A percentile compares a stretch with the other conserved stretches of the same genome.
These are phyloP conservation scores for Hypolimnas misippus DNA, from an alignment of 2,888 invertebrate species.

Conservation along the genomic window DNA sequence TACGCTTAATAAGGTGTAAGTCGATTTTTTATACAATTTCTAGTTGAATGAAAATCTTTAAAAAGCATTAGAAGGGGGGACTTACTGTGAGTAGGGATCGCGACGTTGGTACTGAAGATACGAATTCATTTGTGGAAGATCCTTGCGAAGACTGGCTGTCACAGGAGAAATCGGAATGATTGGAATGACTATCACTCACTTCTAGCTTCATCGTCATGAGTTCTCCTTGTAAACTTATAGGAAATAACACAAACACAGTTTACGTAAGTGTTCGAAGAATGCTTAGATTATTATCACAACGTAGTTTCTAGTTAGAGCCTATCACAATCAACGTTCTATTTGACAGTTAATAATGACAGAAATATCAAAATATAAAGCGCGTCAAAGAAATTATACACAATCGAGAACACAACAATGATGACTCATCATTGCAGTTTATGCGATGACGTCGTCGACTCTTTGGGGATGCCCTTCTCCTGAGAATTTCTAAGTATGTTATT, in stretches of 20 bases:
- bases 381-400: conserved; percentile 61
- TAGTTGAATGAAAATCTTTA: too few relatives aligned
- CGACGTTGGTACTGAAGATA: conserved; percentile 64
- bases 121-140: conserved; percentile 80
- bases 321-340: conserved; percentile 47
- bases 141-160: conserved; percentile 85
- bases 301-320: conserved; percentile 35
- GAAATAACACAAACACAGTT: conserved; percentile 47
- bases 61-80: too few relatives aligned
- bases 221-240: conserved; percentile 52
- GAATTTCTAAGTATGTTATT: conserved; percentile 55
- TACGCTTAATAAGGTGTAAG: not conserved
- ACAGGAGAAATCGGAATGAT: conserved; percentile 85
- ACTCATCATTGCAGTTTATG: conserved; percentile 71
- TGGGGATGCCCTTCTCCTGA: conserved; percentile 81
- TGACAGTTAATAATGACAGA: conserved; percentile 71
- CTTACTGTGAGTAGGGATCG: conserved; percentile 72
- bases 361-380: conserved; percentile 62
- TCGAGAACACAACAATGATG: conserved; percentile 77
- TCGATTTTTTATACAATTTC: too few relatives aligned
- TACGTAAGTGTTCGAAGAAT: conserved; percentile 56
- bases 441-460: conserved; percentile 70
- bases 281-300: conserved; percentile 51
- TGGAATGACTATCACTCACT: conserved; percentile 84
- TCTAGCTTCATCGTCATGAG: conserved; percentile 85